Evolutionary conservation across 2,888 invertebrate species (phyloP).

Genomic region (Amorpha juglandis): DNA sequence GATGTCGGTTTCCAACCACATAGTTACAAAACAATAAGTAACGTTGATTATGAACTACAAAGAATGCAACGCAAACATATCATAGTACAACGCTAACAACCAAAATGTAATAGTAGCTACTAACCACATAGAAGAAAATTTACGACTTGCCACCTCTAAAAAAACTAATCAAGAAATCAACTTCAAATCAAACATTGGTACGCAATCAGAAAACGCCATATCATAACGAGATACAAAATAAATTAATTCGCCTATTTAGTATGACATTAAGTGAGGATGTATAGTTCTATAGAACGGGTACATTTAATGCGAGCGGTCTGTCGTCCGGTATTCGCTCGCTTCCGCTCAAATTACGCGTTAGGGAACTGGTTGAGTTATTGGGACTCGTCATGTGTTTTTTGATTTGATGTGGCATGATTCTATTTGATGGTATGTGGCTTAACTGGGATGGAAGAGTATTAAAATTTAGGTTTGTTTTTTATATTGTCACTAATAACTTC

Average conservation of each 20-base stretch:
- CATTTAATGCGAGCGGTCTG: constrained; percentile 23
- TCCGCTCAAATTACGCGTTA: constrained; percentile 26
- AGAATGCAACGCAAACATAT: neutral
- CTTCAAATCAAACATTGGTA: constrained; percentile 23
- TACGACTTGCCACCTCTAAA: constrained; percentile 10
- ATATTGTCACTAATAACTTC: neutral
- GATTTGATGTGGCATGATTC: constrained; percentile 9
- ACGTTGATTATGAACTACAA: neutral
- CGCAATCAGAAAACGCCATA: constrained; percentile 28
- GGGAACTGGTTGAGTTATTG: constrained; percentile 37
- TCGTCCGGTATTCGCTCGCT: constrained; percentile 23
- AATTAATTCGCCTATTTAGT: constrained; percentile 33
- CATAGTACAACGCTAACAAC: neutral
- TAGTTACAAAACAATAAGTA: neutral
- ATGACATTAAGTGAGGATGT: constrained; percentile 33
- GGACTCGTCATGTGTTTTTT: constrained; percentile 30
- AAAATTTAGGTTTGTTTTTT: neutral
- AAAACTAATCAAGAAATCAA: constrained; percentile 24
- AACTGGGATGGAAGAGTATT: neutral
- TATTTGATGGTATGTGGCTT: constrained; percentile 1
- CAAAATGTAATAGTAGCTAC: constrained; percentile 1
- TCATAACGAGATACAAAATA: constrained; percentile 36
- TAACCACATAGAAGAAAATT: constrained; percentile 3
- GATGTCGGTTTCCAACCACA: neutral
- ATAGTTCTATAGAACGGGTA: constrained; percentile 16